A percentile compares a stretch with the other conserved stretches of the same genome.
These are phyloP conservation scores for Tyria jacobaeae DNA, from an alignment of 2,888 invertebrate genomes.

Conservation along the genomic window DNA sequence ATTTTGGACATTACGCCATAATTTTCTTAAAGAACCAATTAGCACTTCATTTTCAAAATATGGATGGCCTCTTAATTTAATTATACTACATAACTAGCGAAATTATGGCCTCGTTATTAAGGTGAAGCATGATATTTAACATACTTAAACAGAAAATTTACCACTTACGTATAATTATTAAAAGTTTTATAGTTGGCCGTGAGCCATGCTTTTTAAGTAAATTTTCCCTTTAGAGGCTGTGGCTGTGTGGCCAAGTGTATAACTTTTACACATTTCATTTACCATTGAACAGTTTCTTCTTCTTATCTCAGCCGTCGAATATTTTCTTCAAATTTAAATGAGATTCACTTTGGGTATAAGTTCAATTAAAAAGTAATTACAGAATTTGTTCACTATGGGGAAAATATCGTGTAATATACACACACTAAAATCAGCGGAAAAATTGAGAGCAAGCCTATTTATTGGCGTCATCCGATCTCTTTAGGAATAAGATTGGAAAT, in stretches of 20 bases:
- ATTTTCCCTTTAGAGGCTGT: background rate
- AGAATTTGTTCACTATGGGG: too few species aligned
- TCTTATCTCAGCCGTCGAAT: too few species aligned
- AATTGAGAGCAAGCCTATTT: too few species aligned
- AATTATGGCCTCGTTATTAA: conserved; percentile 5
- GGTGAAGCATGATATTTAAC: conserved; percentile 13
- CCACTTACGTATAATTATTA: conserved; percentile 31
- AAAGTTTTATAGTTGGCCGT: conserved; percentile 27
- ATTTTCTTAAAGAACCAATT: background rate
- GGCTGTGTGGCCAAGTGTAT: background rate
- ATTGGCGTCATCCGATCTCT: too few species aligned
- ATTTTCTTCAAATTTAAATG: too few species aligned
- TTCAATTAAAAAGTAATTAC: too few species aligned
- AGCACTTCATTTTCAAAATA: background rate
- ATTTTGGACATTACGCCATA: too few species aligned
- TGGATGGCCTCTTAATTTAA: background rate
- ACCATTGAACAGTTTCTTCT: background rate
- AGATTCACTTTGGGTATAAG: too few species aligned
- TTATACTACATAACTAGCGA: background rate
- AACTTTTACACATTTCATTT: background rate
- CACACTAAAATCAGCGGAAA: too few species aligned
- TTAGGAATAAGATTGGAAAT: too few species aligned
- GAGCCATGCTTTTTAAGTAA: conserved; percentile 15
- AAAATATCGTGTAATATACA: too few species aligned
- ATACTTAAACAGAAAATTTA: conserved; percentile 20